Evolutionary conservation across 2,888 invertebrate species (phyloP).

Genomic region (Tetheella fluctuosa): DNA sequence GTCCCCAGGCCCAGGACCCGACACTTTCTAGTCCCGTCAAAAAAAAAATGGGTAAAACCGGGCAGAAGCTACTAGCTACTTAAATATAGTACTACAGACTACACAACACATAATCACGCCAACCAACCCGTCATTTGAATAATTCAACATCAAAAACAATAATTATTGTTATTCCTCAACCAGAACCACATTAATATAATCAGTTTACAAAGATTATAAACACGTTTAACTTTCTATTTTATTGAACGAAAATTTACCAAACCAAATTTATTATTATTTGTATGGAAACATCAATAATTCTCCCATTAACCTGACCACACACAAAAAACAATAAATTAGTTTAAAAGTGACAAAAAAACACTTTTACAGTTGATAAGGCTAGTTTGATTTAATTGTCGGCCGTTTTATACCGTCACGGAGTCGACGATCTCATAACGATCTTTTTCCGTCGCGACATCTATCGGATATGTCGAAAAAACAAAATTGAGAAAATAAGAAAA

Average conservation of each 20-base stretch:
- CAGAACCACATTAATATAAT: too few species aligned
- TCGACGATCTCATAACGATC: not conserved
- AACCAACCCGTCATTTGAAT: too few species aligned
- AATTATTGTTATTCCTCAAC: too few species aligned
- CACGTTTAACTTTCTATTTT: slow-evolving; percentile 7
- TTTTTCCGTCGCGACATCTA: not conserved
- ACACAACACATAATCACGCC: too few species aligned
- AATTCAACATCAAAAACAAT: slow-evolving; percentile 16
- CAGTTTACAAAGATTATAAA: not conserved
- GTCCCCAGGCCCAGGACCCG: too few species aligned
- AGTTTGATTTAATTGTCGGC: slow-evolving; percentile 18
- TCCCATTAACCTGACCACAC: slow-evolving; percentile 26
- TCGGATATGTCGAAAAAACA: not conserved
- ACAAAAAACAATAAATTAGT: slow-evolving; percentile 28
- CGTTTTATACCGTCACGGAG: slow-evolving; percentile 6
- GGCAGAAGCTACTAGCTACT: too few species aligned
- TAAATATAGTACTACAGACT: too few species aligned
- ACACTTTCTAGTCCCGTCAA: too few species aligned
- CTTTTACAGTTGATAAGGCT: slow-evolving; percentile 20
- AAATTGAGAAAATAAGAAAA: too few species aligned
- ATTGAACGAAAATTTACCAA: slow-evolving; percentile 13
- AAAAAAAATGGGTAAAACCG: too few species aligned
- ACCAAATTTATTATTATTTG: slow-evolving; percentile 11
- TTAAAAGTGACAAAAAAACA: slow-evolving; percentile 27
- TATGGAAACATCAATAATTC: slow-evolving; percentile 7